These are phyloP conservation scores for Entomobrya multifasciata DNA, from an alignment of 2,888 invertebrate species.

Conservation along the genomic window DNA sequence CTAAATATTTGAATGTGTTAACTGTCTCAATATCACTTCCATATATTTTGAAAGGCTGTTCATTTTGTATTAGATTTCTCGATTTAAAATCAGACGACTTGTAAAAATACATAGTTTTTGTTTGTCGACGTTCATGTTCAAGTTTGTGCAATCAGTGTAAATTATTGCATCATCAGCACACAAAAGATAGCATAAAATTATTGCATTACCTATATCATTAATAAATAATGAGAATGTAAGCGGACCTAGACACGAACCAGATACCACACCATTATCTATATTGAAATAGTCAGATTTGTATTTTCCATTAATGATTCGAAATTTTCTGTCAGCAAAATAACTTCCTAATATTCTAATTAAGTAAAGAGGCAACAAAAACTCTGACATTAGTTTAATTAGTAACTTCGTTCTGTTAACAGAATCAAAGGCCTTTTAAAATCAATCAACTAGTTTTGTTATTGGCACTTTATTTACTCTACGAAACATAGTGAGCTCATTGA, in stretches of 20 bases:
- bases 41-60: background rate
- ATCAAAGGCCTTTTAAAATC: too few relatives aligned
- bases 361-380: too few relatives aligned
- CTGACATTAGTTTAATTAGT: too few relatives aligned
- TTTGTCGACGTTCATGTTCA: background rate
- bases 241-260: background rate
- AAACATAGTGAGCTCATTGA: slow-evolving; percentile 39
- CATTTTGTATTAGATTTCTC: background rate
- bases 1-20: background rate
- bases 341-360: background rate
- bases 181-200: too few relatives aligned
- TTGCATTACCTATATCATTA: too few relatives aligned
- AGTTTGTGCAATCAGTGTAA: background rate
- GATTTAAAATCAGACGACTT: background rate
- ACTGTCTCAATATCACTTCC: background rate
- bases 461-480: too few relatives aligned
- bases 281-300: background rate
- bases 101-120: slow-evolving; percentile 25
- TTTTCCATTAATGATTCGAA: background rate
- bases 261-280: background rate
- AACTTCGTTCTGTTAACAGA: too few relatives aligned
- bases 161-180: background rate
- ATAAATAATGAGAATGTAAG: too few relatives aligned
- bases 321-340: background rate
- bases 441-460: too few relatives aligned